phyloP scores from a whole-genome alignment of 2,113 vertebrate genomes.

The Dipodomys spectabilis region DNA sequence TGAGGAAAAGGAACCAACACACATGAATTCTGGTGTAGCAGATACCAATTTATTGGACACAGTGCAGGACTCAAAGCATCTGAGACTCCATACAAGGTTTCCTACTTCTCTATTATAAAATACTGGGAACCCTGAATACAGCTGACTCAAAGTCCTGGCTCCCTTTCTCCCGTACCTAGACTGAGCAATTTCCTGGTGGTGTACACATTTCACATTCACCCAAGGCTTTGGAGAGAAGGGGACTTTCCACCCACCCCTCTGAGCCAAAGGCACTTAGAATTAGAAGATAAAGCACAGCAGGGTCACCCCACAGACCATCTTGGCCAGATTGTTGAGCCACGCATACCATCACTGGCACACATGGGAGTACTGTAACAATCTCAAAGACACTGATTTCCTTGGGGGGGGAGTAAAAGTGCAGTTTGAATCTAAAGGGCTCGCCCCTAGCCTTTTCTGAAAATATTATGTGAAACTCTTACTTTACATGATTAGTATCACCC shows the following conservation, averaged over 20 bases:
- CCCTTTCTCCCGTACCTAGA: not conserved
- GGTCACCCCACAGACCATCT: constrained; percentile 35
- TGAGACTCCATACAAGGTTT: not conserved
- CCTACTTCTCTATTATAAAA: constrained; percentile 17
- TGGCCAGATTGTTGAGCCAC: not conserved
- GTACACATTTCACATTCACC: constrained; percentile 38
- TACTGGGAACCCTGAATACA: not conserved
- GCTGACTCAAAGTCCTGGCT: not conserved
- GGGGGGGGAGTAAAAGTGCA: constrained; percentile 74
- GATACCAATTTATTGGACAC: constrained; percentile 71
- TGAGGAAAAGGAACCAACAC: not conserved
- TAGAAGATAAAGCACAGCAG: constrained; percentile 67
- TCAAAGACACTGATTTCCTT: constrained; percentile 64
- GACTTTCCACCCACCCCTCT: constrained; percentile 28
- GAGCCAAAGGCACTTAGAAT: constrained; percentile 80
- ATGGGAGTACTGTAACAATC: not conserved
- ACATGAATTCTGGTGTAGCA: not conserved
- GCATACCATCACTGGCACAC: not conserved
- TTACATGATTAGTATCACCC: constrained; percentile 59
- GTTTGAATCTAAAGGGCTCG: constrained; percentile 48
- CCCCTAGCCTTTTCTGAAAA: constrained; percentile 2
- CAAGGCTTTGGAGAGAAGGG: constrained; percentile 48
- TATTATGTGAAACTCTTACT: constrained; percentile 38
- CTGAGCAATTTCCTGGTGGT: not conserved
- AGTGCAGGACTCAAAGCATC: constrained; percentile 52